A percentile compares a stretch with the other conserved stretches of the same genome.
Conservation (phyloP, 2,113 vertebrate species). For the Cephalopholis sonnerati region DNA sequence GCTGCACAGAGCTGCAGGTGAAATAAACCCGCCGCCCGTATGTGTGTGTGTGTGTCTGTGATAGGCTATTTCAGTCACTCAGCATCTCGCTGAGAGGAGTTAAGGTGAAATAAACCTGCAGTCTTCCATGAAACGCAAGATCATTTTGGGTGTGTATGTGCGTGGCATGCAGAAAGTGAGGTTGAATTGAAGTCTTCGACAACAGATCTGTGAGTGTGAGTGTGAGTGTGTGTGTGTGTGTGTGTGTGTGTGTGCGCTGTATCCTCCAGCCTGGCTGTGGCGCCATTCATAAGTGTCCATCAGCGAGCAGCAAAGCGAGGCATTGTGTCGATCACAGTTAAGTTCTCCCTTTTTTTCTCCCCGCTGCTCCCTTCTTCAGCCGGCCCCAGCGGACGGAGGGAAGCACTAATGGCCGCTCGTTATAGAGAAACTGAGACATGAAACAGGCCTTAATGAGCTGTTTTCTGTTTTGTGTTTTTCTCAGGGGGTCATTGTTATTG, state of each 20-base stretch:
- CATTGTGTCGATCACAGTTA: conserved; percentile 67
- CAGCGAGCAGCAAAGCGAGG: conserved; percentile 51
- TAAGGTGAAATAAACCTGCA: conserved; percentile 36
- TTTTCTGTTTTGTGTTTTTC: conserved; percentile 71
- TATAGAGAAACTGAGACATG: conserved; percentile 72
- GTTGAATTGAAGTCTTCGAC: not conserved
- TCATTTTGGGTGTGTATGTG: not conserved
- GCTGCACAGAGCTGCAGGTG: conserved; percentile 41
- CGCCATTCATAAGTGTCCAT: conserved; percentile 74
- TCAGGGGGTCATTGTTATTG: conserved; percentile 73
- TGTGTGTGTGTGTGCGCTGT: not conserved
- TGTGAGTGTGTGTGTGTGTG: not conserved
- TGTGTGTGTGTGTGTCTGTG: not conserved
- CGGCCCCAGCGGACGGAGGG: conserved; percentile 52
- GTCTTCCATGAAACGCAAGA: conserved; percentile 28
- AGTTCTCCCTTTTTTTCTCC: conserved; percentile 47
- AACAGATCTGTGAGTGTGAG: not conserved
- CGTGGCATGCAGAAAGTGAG: not conserved
- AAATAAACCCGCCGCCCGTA: conserved; percentile 21
- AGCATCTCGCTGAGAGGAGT: conserved; percentile 33
- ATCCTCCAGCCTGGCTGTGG: conserved; percentile 46
- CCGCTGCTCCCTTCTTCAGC: conserved; percentile 35
- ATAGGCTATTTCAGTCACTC: conserved; percentile 36
- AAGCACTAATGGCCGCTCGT: conserved; percentile 79
- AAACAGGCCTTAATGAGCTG: conserved; percentile 80